Evolutionary conservation across 2,888 invertebrate genomes (phyloP).

Genomic region (Dendrolimus pini): DNA sequence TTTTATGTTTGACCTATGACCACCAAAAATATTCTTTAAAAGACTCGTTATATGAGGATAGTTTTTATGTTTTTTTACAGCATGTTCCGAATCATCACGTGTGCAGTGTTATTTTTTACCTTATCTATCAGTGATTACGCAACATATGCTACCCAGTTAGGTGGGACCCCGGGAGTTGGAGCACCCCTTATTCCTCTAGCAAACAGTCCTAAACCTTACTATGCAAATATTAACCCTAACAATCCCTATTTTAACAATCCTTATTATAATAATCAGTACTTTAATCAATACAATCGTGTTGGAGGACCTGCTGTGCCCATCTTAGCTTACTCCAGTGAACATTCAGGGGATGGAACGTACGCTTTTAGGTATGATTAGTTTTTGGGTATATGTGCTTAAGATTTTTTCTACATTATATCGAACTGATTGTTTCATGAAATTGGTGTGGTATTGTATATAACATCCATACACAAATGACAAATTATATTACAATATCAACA

Average conservation of each 20-base stretch:
- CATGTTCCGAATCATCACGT: slow-evolving; percentile 23
- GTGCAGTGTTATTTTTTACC: slow-evolving; percentile 22
- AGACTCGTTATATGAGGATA: too few relatives aligned
- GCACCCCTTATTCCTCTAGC: too few relatives aligned
- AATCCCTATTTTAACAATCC: slow-evolving; percentile 26
- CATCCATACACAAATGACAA: too few relatives aligned
- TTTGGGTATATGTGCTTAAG: too few relatives aligned
- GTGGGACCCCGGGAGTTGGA: too few relatives aligned
- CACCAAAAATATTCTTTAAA: too few relatives aligned
- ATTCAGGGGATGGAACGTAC: slow-evolving; percentile 79
- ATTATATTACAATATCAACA: too few relatives aligned
- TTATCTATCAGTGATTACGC: slow-evolving; percentile 8
- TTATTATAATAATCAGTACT: slow-evolving; percentile 36
- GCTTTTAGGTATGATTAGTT: slow-evolving; percentile 52
- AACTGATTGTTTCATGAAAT: too few relatives aligned
- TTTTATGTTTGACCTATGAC: too few relatives aligned
- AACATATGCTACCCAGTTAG: too few relatives aligned
- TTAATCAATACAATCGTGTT: slow-evolving; percentile 29
- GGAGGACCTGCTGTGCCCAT: slow-evolving; percentile 63
- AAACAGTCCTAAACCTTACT: slow-evolving; percentile 7
- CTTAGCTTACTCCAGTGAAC: slow-evolving; percentile 68
- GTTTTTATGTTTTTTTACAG: slow-evolving; percentile 15
- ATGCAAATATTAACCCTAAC: slow-evolving; percentile 8
- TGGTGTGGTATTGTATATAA: too few relatives aligned
- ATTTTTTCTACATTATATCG: too few relatives aligned